A percentile compares a stretch with the other conserved stretches of the same genome.
These are phyloP conservation scores for Drosophila infuscata DNA, from an alignment of 2,888 invertebrate species.

Conservation along the genomic window DNA sequence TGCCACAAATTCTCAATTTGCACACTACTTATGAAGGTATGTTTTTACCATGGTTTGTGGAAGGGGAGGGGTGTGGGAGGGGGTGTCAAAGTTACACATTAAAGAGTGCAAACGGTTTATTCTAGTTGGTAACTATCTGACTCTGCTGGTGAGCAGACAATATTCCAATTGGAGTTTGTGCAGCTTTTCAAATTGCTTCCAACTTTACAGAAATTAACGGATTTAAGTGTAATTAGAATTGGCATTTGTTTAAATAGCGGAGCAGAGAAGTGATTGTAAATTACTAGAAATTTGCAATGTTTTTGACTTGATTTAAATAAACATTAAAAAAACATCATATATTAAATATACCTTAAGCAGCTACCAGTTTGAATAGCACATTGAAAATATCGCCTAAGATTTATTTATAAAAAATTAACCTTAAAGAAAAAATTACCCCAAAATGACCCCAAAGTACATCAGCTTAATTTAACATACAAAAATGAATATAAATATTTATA, in stretches of 20 bases:
- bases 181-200: slow-evolving; percentile 16
- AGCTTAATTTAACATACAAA: neutral
- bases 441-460: neutral
- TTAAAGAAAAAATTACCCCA: neutral
- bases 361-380: neutral
- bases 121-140: slow-evolving; percentile 4
- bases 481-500: neutral
- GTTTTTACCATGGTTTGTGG: neutral
- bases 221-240: slow-evolving; percentile 28
- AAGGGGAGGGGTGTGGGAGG: neutral
- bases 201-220: slow-evolving; percentile 16
- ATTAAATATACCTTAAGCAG: neutral
- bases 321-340: neutral
- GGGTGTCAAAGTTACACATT: slow-evolving; percentile 44
- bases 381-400: neutral
- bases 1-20: slow-evolving; percentile 51
- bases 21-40: slow-evolving; percentile 16
- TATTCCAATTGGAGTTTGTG: slow-evolving; percentile 27
- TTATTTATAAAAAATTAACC: neutral
- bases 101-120: slow-evolving; percentile 49
- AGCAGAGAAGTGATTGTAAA: neutral
- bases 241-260: slow-evolving; percentile 14
- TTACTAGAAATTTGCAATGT: neutral
- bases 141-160: slow-evolving; percentile 47
- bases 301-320: neutral